Evolutionary conservation across 2,888 invertebrate species (phyloP).

Genomic region (Ceramica pisi): DNA sequence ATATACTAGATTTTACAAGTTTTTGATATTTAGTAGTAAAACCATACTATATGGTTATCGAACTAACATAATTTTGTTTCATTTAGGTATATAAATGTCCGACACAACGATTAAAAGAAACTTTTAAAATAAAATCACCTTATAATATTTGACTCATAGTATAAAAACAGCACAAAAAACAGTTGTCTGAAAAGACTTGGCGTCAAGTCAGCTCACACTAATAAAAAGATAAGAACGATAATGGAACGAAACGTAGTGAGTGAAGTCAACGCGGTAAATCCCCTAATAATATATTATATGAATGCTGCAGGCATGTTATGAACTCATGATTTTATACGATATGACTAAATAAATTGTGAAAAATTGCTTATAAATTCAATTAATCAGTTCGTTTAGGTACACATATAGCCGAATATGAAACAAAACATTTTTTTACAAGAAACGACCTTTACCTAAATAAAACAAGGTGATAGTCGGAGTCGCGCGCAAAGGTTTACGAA

Average conservation of each 20-base stretch:
- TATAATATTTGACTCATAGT: background rate
- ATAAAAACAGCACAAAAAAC: too few relatives aligned
- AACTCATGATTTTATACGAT: background rate
- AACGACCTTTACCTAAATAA: too few relatives aligned
- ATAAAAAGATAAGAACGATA: background rate
- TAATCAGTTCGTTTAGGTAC: too few relatives aligned
- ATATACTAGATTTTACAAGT: too few relatives aligned
- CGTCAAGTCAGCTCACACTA: background rate
- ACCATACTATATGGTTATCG: too few relatives aligned
- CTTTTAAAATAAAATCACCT: background rate
- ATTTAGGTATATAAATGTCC: background rate
- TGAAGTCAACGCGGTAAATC: constrained; percentile 16
- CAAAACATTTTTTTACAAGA: too few relatives aligned
- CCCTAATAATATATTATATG: background rate
- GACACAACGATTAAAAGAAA: background rate
- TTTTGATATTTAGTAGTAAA: too few relatives aligned
- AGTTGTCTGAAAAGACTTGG: constrained; percentile 23
- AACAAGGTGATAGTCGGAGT: too few relatives aligned
- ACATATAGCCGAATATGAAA: too few relatives aligned
- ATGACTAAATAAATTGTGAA: background rate
- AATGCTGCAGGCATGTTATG: constrained; percentile 32
- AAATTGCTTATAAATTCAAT: too few relatives aligned
- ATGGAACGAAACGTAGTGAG: background rate
- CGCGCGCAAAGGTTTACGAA: too few relatives aligned
- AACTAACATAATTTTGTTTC: background rate